Evolutionary conservation across 2,797 vertebrate genomes (phyloP).

Genomic region (Choloepus didactylus): DNA sequence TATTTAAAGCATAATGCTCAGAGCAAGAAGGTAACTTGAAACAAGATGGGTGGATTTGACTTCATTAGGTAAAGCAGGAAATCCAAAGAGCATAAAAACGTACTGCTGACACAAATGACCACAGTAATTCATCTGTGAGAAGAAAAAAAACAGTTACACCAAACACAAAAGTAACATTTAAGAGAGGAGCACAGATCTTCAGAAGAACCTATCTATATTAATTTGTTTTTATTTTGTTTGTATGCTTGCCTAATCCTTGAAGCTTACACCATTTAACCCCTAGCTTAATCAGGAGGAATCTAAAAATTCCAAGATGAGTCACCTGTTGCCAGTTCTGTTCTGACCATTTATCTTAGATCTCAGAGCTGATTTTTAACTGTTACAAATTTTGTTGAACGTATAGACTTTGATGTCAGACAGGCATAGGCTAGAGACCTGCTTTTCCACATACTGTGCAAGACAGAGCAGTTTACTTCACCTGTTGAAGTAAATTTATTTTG

Average conservation of each 20-base stretch:
- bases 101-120: not conserved
- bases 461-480: not conserved
- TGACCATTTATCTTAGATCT: not conserved
- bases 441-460: not conserved
- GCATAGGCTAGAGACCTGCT: not conserved
- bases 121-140: not conserved
- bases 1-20: not conserved
- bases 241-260: not conserved
- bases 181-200: not conserved
- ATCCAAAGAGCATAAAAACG: not conserved
- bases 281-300: not conserved
- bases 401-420: not conserved
- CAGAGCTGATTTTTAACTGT: constrained; percentile 7
- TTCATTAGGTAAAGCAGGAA: not conserved
- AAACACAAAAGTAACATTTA: constrained; percentile 26
- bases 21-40: not conserved
- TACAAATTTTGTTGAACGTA: not conserved
- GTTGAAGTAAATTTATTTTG: constrained; percentile 11
- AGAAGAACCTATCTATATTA: not conserved
- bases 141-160: not conserved
- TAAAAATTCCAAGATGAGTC: not conserved
- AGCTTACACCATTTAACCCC: not conserved
- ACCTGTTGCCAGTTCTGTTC: not conserved
- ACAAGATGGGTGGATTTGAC: not conserved
- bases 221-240: constrained; percentile 42